Base-by-base conservation (phyloP, 2,888 invertebrate genomes). In the Arrhopalites spinosus region DNA sequence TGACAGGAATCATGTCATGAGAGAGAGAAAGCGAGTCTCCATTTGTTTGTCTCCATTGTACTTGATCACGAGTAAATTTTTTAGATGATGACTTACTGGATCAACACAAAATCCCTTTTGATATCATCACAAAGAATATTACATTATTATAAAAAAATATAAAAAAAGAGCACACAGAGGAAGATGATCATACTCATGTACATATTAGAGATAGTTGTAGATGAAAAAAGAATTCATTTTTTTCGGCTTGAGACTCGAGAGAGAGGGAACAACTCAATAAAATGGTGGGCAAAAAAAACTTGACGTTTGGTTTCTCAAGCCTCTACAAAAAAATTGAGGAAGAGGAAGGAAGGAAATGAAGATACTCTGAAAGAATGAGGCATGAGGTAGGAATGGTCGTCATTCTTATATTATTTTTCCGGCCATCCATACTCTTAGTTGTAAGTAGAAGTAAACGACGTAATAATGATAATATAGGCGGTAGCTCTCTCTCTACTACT, bases 351-450 rank as follows among this genome's bases (percentile, higher is more conserved):
- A 59, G n/a, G 59, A 59, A 23, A 23, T 20, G 59, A 59, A 23
- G 59, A 25, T n/a, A 59, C 30, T 17, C 27, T 53, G 50, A 66
- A 43, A 66, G 30, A 66, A 66, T 66, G 66, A 66, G 20, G 66
- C 66, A 29, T 66, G 30, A 36, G 36, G 30, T 68, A 53, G 53
- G 53, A 69, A 29, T 5, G 15, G 27, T 69, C 29, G 20, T 69
- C 53, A 29, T 69, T 66, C 29, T 69, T 29, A 69, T 53, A 53
- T 47, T 53, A 69, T 69, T 69, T 66, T 25, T 53, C 69, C 67
- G 47, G 50, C 69, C 53, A 25, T 68, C 23, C 47, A 25, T 23
- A 20, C 45, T 36, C 23, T 25, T 68, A 68, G 50, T 50, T 50
- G 20, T 27, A 61, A 25, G 25, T 61, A 25, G 59, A 13, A 15